Evolutionary conservation across 2,888 invertebrate genomes (phyloP), one percentile per base, ranked within the genome.

Genomic region (Lepidocyrtinus sp.): DNA sequence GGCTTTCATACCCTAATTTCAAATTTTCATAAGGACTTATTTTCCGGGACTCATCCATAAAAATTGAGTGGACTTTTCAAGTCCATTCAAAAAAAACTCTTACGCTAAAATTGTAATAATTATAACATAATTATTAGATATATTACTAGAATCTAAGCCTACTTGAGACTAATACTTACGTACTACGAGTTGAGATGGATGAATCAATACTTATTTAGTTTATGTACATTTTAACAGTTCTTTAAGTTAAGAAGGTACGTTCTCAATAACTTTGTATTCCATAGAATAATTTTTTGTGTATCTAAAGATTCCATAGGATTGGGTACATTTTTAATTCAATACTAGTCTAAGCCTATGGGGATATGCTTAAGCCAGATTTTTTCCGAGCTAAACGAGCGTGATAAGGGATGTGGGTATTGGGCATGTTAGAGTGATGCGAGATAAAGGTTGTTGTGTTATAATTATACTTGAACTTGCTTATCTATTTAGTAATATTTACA

Each of bases 361-460:
- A n/a, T n/a, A n/a, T 36, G 12, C 36, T 36, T 36, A 36, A 36
- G 36, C 36, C 5, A 36, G 36, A 36, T 12, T 7, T 36, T 36
- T 50, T 50, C 50, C 50, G 12, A 50, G 17, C 12, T 12, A 50
- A 17, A 50, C 50, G 15, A 36, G 50, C 17, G 50, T 50, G 50
- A 7, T 5, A 36, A 7, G 36, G 5, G 36, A 36, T 36, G 50
- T 50, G 50, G n/a, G n/a, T n/a, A n/a, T n/a, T 50, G 50, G 50
- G 50, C 50, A 50, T 50, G 50, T 50, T n/a, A 50, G 17, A 50
- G 50, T 50, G 50, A 50, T 50, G 50, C 50, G 50, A 50, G 50
- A 50, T 50, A 50, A 50, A 50, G 50, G 50, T 50, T 50, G 36
- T 36, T 36, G 36, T 36, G 36, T 36, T 36, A 36, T 50, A 50